Conservation (phyloP, 2,113 vertebrate species). For the Egretta garzetta region DNA sequence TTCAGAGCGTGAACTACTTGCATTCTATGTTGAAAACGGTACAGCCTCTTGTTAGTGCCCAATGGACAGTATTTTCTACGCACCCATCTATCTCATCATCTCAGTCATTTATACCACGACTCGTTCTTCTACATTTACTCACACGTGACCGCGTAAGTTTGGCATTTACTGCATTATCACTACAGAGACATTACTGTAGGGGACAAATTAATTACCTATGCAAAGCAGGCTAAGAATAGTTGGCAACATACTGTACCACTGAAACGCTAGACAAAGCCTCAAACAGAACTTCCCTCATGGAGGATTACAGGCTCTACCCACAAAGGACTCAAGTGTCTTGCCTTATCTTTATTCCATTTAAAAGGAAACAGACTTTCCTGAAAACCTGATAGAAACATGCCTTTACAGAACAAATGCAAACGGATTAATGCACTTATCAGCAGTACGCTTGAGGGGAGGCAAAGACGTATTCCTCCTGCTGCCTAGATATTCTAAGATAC, state of each 20-base stretch:
- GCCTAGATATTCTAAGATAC: not conserved
- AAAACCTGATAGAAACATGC: slow-evolving; percentile 32
- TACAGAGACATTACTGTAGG: slow-evolving; percentile 22
- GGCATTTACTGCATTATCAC: slow-evolving; percentile 6
- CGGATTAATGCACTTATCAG: slow-evolving; percentile 12
- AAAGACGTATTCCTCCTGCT: not conserved
- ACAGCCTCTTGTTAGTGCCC: not conserved
- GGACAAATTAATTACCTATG: slow-evolving; percentile 65
- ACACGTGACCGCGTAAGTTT: not conserved
- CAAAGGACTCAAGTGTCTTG: slow-evolving; percentile 48
- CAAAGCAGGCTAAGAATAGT: slow-evolving; percentile 60
- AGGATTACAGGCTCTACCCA: slow-evolving; percentile 43
- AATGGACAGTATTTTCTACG: not conserved
- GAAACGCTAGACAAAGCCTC: slow-evolving; percentile 50
- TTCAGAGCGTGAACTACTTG: not conserved
- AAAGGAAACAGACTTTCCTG: slow-evolving; percentile 41
- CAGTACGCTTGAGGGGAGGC: slow-evolving; percentile 6
- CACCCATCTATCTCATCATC: not conserved
- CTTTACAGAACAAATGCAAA: slow-evolving; percentile 29
- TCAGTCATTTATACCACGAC: not conserved
- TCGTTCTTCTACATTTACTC: not conserved
- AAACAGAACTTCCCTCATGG: slow-evolving; percentile 5
- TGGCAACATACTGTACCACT: slow-evolving; percentile 17
- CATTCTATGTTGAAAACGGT: not conserved
- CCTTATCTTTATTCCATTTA: slow-evolving; percentile 34